These are phyloP conservation scores for Leucoraja erinaceus DNA, from an alignment of 2,113 vertebrate species.

Conservation along the genomic window DNA sequence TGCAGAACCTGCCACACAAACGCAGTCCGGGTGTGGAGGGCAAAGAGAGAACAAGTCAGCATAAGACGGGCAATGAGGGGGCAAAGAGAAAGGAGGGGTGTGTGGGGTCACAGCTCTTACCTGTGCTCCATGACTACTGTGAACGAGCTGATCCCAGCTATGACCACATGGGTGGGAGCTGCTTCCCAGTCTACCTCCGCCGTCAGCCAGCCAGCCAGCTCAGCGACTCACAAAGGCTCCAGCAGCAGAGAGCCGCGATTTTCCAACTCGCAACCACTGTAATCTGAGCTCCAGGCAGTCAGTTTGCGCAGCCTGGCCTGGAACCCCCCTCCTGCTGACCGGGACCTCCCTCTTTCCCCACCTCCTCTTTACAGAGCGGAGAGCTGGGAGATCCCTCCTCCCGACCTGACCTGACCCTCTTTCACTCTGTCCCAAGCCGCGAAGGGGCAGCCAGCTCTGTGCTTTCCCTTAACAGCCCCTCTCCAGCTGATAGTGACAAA, in stretches of 20 bases:
- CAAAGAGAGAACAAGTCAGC: too few relatives aligned
- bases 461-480: neutral
- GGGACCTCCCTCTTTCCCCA: conserved; percentile 17
- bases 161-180: neutral
- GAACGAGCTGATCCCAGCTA: neutral
- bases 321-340: neutral
- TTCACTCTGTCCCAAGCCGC: neutral
- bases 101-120: neutral
- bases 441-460: too few relatives aligned
- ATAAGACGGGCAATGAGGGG: too few relatives aligned
- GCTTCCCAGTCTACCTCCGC: neutral
- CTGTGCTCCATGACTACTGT: neutral
- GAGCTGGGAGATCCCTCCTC: conserved; percentile 6
- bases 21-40: neutral
- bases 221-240: neutral
- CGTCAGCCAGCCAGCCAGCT: neutral
- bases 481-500: too few relatives aligned
- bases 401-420: neutral
- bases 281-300: conserved; percentile 14
- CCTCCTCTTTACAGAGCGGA: neutral
- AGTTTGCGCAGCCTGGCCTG: neutral
- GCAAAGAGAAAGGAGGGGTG: too few relatives aligned
- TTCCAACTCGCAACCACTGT: conserved; percentile 5
- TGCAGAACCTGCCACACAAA: conserved; percentile 1
- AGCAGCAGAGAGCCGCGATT: neutral